These are phyloP conservation scores for Eristalis intricaria DNA, from an alignment of 2,888 invertebrate genomes.

Conservation along the genomic window DNA sequence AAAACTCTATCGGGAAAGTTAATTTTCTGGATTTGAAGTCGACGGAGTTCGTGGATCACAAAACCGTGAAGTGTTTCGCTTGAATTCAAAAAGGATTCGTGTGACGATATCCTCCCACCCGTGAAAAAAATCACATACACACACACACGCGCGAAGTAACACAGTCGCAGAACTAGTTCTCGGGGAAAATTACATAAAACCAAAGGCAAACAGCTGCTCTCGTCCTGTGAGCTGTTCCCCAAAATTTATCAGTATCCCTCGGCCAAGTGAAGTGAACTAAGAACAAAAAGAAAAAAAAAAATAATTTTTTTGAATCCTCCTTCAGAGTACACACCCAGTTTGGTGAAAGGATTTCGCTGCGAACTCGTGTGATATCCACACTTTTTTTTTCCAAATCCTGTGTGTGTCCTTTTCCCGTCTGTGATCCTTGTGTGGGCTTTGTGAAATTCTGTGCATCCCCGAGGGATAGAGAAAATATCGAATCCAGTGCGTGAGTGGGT, in stretches of 20 bases:
- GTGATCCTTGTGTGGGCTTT: background rate
- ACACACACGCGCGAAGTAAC: background rate
- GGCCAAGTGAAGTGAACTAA: conserved; percentile 50
- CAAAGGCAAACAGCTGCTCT: conserved; percentile 71
- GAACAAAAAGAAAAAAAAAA: background rate
- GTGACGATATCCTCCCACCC: background rate
- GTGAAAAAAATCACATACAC: background rate
- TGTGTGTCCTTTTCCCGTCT: too few relatives aligned
- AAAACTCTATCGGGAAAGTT: background rate
- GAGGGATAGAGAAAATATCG: background rate
- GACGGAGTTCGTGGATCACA: background rate
- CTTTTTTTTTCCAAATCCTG: too few relatives aligned
- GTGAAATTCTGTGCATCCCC: conserved; percentile 3
- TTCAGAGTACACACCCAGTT: background rate
- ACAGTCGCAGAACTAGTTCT: background rate
- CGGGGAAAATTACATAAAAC: conserved; percentile 62
- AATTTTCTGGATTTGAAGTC: background rate
- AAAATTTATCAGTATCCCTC: conserved; percentile 48
- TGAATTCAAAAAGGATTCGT: background rate
- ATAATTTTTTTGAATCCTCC: too few relatives aligned
- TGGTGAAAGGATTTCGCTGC: background rate
- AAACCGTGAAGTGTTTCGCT: background rate
- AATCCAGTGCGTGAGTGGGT: conserved; percentile 3
- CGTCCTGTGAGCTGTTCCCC: conserved; percentile 57
- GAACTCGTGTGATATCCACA: too few relatives aligned